These are phyloP conservation scores for Pituophis catenifer DNA, from an alignment of 2,113 vertebrate genomes.

Conservation along the genomic window DNA sequence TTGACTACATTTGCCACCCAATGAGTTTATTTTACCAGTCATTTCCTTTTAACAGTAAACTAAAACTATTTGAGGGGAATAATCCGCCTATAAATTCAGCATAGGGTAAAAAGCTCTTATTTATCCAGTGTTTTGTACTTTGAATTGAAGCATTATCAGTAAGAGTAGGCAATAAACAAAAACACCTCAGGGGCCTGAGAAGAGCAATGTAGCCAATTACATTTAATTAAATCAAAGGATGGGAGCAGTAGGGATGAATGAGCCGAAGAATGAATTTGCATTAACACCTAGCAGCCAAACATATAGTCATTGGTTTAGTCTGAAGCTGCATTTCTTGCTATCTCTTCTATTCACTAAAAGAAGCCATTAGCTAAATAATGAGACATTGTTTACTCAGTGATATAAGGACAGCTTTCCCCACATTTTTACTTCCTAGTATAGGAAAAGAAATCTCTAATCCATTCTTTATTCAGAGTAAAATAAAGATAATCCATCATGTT, in stretches of 20 bases:
- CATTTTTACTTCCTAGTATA: conserved; percentile 69
- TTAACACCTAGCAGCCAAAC: conserved; percentile 84
- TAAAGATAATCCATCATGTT: conserved; percentile 44
- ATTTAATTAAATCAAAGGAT: conserved; percentile 95
- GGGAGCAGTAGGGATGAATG: conserved; percentile 81
- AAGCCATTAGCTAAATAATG: conserved; percentile 84
- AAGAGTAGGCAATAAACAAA: conserved; percentile 84
- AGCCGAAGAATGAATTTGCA: conserved; percentile 83
- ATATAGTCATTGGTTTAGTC: conserved; percentile 73
- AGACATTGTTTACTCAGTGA: conserved; percentile 78
- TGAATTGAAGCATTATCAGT: conserved; percentile 80
- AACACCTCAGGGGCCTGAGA: conserved; percentile 81
- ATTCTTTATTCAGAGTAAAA: conserved; percentile 51
- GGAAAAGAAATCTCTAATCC: conserved; percentile 66
- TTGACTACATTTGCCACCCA: conserved; percentile 72
- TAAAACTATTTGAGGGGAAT: conserved; percentile 76
- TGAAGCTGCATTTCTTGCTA: conserved; percentile 74
- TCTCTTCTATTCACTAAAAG: conserved; percentile 79
- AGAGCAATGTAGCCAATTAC: conserved; percentile 91
- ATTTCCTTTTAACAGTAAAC: conserved; percentile 79
- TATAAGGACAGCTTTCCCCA: conserved; percentile 74
- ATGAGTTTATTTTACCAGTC: conserved; percentile 76
- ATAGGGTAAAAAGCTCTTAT: conserved; percentile 70
- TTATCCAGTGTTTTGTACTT: conserved; percentile 76
- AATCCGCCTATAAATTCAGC: conserved; percentile 76